These are phyloP conservation scores for Drosophila teissieri DNA, from an alignment of 1,140 invertebrate genomes.

Conservation along the genomic window DNA sequence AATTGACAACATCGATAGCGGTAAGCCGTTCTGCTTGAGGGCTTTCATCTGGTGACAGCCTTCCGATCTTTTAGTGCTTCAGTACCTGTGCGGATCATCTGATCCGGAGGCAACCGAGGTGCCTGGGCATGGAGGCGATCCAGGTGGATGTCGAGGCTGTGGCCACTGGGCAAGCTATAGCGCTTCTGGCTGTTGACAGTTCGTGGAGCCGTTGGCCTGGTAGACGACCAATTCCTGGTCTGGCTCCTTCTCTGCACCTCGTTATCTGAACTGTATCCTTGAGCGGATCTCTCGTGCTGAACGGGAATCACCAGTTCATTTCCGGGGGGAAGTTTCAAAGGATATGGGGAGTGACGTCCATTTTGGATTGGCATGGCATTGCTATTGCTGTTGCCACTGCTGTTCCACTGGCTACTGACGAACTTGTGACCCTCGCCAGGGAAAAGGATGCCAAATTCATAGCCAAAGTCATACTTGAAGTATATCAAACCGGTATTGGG, in stretches of 20 bases:
- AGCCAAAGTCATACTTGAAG: slow-evolving; percentile 94
- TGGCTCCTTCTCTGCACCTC: slow-evolving; percentile 51
- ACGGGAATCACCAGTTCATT: slow-evolving; percentile 81
- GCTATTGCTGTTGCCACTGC: slow-evolving; percentile 84
- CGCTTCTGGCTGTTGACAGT: slow-evolving; percentile 80
- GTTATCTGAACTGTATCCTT: slow-evolving; percentile 75
- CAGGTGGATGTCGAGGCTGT: slow-evolving; percentile 80
- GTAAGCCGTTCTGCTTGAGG: slow-evolving; percentile 27
- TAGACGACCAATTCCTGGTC: slow-evolving; percentile 85
- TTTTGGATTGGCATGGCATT: slow-evolving; percentile 62
- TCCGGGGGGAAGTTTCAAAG: slow-evolving; percentile 64
- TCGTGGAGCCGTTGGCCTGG: slow-evolving; percentile 71
- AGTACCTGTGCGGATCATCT: slow-evolving; percentile 71
- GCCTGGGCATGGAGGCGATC: slow-evolving; percentile 78
- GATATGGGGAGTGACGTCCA: slow-evolving; percentile 72
- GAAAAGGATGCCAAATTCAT: slow-evolving; percentile 91
- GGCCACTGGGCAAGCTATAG: slow-evolving; percentile 83
- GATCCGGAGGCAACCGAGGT: slow-evolving; percentile 68
- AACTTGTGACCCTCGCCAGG: slow-evolving; percentile 88
- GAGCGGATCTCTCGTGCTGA: slow-evolving; percentile 59
- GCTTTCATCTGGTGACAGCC: slow-evolving; percentile 19
- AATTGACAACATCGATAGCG: slow-evolving; percentile 70
- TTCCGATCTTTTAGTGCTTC: slow-evolving; percentile 12
- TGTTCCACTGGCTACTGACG: slow-evolving; percentile 85
- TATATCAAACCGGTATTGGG: slow-evolving; percentile 91